phyloP scores from a whole-genome alignment of 2,113 vertebrate genomes.

The Muntiacus reevesi region DNA sequence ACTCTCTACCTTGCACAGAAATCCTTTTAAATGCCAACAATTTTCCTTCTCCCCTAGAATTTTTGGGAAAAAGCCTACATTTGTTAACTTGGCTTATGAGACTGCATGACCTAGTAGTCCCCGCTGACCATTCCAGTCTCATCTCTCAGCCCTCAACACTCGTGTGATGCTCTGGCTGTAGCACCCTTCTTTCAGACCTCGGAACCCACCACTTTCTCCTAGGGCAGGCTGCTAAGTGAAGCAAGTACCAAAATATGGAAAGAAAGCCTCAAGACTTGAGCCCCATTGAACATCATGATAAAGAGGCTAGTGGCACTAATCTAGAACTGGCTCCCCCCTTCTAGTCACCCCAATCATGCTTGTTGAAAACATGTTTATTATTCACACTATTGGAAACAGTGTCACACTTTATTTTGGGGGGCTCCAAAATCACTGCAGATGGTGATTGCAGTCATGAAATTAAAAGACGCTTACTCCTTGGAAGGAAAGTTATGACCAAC shows the following conservation, averaged over 20 bases:
- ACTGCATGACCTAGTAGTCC: not conserved
- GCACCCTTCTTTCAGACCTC: not conserved
- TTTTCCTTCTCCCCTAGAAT: not conserved
- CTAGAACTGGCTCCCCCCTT: not conserved
- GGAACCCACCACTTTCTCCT: not conserved
- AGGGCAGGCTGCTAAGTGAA: not conserved
- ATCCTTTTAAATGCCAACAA: not conserved
- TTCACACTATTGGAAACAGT: not conserved
- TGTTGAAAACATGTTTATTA: not conserved
- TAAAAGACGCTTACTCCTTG: too few relatives aligned
- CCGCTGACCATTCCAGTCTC: not conserved
- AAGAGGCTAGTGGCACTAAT: not conserved
- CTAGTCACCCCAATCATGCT: not conserved
- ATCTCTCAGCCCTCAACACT: not conserved
- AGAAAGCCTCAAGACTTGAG: not conserved
- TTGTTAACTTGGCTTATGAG: not conserved
- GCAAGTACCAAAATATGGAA: not conserved
- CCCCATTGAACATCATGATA: not conserved
- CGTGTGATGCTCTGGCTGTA: fast-evolving
- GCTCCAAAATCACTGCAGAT: too few relatives aligned
- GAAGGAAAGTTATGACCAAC: too few relatives aligned
- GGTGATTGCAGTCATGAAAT: too few relatives aligned
- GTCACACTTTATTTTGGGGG: too few relatives aligned
- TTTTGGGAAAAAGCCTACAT: not conserved
- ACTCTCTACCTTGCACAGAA: not conserved